A percentile compares a stretch with the other conserved stretches of the same genome.
Evolutionary conservation across 2,797 vertebrate species (phyloP).

Genomic region (Steatocranus sp.): DNA sequence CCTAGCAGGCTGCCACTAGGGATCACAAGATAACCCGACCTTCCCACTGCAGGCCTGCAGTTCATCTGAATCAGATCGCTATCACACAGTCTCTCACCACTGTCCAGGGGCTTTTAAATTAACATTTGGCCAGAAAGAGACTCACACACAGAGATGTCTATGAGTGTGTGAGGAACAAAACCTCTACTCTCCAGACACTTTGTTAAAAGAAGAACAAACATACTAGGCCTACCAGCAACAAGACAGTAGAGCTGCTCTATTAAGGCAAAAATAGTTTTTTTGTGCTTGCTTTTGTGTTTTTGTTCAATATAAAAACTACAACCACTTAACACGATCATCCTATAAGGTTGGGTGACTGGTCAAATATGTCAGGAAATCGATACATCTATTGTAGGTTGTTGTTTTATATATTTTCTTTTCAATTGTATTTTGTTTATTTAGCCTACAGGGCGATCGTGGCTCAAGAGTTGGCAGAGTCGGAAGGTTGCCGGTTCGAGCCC

Average conservation of each 20-base stretch:
- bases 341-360: not conserved
- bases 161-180: constrained; percentile 2
- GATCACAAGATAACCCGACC: constrained; percentile 59
- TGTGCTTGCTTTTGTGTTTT: not conserved
- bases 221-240: not conserved
- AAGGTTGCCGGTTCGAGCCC: too few species aligned
- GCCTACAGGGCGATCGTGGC: too few species aligned
- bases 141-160: not conserved
- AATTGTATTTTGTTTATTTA: not conserved
- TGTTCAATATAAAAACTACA: not conserved
- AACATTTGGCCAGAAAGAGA: constrained; percentile 18
- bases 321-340: not conserved
- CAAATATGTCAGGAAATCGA: not conserved
- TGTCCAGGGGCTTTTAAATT: constrained; percentile 28
- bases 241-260: not conserved
- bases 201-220: not conserved
- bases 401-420: not conserved
- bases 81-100: constrained; percentile 44
- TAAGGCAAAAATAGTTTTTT: not conserved
- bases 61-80: constrained; percentile 66
- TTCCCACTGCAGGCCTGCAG: constrained; percentile 28
- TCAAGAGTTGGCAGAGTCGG: too few species aligned
- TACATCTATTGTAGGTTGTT: not conserved
- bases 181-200: not conserved
- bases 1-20: constrained; percentile 45